A percentile compares a stretch with the other conserved stretches of the same genome.
These are phyloP conservation scores for Myopa testacea DNA, from an alignment of 2,888 invertebrate species.

Conservation along the genomic window DNA sequence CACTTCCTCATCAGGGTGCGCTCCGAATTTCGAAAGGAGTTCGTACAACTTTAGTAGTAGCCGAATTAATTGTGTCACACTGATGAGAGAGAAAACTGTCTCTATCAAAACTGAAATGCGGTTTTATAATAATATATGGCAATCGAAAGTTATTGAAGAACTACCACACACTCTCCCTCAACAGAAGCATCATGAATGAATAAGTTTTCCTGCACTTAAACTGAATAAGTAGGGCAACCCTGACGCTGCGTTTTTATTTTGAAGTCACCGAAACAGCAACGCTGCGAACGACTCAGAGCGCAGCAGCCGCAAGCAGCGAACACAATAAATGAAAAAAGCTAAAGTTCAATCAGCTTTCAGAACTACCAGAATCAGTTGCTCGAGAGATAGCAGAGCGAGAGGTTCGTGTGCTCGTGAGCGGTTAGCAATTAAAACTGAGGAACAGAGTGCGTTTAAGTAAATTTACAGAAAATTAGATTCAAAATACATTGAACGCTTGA, in stretches of 20 bases:
- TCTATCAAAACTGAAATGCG: background rate
- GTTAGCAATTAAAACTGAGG: background rate
- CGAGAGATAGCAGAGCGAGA: constrained; percentile 34
- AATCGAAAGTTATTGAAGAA: background rate
- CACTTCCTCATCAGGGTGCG: background rate
- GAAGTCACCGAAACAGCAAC: constrained; percentile 15
- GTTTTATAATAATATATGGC: background rate
- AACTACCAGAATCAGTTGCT: constrained; percentile 30
- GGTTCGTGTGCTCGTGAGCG: constrained; percentile 1
- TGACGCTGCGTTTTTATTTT: background rate
- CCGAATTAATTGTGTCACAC: background rate
- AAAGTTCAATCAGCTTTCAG: constrained; percentile 27
- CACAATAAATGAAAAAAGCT: constrained; percentile 16
- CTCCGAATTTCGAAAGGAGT: background rate
- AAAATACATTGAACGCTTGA: background rate
- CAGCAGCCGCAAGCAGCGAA: constrained; percentile 17
- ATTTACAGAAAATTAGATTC: background rate
- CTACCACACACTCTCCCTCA: too few relatives aligned
- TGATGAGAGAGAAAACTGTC: too few relatives aligned
- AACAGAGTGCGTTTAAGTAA: constrained; percentile 21
- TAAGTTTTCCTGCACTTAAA: too few relatives aligned
- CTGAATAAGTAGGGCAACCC: constrained; percentile 15
- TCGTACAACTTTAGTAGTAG: background rate
- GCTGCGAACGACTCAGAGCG: constrained; percentile 9
- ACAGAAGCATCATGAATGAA: too few relatives aligned